Base-by-base conservation (phyloP, 1,140 invertebrate species). In the Platyscapa corneri region DNA sequence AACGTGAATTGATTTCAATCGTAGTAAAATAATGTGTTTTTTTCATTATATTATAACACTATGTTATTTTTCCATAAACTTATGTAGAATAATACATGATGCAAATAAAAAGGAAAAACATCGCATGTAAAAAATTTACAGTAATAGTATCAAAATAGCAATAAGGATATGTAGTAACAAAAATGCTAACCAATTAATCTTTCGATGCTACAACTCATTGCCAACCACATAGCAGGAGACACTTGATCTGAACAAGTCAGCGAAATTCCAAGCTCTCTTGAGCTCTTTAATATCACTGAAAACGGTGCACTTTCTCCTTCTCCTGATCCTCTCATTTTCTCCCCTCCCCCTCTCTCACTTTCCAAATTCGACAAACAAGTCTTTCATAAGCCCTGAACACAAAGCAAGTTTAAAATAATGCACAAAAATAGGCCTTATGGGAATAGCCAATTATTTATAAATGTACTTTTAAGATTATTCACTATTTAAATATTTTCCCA, bases 181-280 rank as follows among this genome's bases (percentile, higher is more conserved):
- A 78, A 64, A 37, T 8, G 53, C 3, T 34, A 77, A 60, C 49
- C 42, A 77, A n/a, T 77, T 77, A 77, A 56, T 56, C 75, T 30
- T 49, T 49, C 30, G 18, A 56, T 39, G 37, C 23, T 37, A n/a
- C 18, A 12, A 34, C 5, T n/a, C 30, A 37, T 12, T 74, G 1
- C 30, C 46, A 27, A 14, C 3, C 56, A 27, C 56, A 27, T 14
- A 23, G 5, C 30, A 53, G 53, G 32, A 3, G 30, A 34, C 14
- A 78, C 76, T 60, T 18, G n/a, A 60, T 78, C 20, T 34, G 18
- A 7, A 37, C 76, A 64, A 78, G 53, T 78, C 46, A 78, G 53
- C 76, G 16, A 60, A 77, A 77, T 78, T 78, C 53, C 46, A 20
- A 53, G 46, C 53, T 56, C 53, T 78, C 46, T 78, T 64, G 75